Evolutionary conservation across 2,113 vertebrate species (phyloP), one percentile per base, ranked within the genome.

Genomic region (Setophaga coronata): DNA sequence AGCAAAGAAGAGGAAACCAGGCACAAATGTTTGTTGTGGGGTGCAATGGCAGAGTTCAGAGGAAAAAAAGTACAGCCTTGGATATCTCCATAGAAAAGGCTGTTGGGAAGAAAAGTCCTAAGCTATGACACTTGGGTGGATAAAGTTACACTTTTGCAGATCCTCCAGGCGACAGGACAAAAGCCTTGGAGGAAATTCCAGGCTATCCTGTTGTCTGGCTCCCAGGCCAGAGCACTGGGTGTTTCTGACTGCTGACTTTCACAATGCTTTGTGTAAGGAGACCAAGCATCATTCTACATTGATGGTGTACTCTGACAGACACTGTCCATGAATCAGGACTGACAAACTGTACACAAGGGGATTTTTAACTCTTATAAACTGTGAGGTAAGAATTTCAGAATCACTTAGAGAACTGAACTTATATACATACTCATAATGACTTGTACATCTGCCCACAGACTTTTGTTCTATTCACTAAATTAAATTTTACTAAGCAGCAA

Each of bases 241-340:
- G 33, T 26, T 96, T 73, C 50, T 47, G 19, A 45, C 18, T n/a
- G 33, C 62, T 83, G 79, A 60, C 43, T 29, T 87, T 60, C 57
- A 60, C 18, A 47, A 8, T 25, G 18, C 1, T 1, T 53, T 57
- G 10, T 53, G 20, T 47, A 73, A 83, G 40, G 21, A 83, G 67
- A 81, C 31, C 23, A 61, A 53, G 18, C 24, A 47, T 36, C 0
- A 0, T 14, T 34, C 25, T 51, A 19, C n/a, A 40, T 7, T 57
- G 51, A 56, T n/a, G 34, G 38, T 24, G 23, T 51, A 25, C 40
- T 28, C 28, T 38, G 66, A 82, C 42, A 80, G 53, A 69, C 10
- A 7, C 4, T 28, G 28, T 25, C 33, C 57, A 25, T n/a, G 53
- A 90, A 79, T 72, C 43, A 65, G 57, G 45, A 53, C 18, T 40